A percentile compares a stretch with the other conserved stretches of the same genome.
Conservation (phyloP, 2,113 vertebrate species). For the Chlorodrepanis virens region DNA sequence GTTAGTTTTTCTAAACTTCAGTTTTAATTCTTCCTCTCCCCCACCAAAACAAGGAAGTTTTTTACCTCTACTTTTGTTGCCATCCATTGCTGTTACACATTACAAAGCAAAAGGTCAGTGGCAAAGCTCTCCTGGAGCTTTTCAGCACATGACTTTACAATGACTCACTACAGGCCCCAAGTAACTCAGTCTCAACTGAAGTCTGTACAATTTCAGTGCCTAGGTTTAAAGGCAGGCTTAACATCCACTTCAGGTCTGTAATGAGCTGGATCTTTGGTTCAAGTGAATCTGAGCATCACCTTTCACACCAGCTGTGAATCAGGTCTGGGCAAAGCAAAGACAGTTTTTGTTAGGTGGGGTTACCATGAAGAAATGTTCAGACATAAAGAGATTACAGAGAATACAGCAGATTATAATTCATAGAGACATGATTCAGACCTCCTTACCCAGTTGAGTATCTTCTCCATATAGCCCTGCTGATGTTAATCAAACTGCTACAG, state of each 20-base stretch:
- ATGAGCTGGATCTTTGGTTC: neutral
- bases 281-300: neutral
- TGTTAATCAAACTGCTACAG: neutral
- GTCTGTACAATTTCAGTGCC: neutral
- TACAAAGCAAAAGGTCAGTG: slow-evolving; percentile 25
- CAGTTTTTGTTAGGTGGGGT: neutral
- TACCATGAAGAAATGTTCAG: neutral
- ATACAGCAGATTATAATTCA: neutral
- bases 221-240: slow-evolving; percentile 25
- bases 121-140: neutral
- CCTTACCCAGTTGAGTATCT: neutral
- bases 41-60: neutral
- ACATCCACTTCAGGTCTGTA: neutral
- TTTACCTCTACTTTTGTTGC: slow-evolving; percentile 55
- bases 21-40: neutral
- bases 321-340: neutral
- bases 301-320: neutral
- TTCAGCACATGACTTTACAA: slow-evolving; percentile 58
- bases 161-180: slow-evolving; percentile 25
- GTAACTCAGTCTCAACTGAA: slow-evolving; percentile 28
- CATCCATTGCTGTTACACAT: slow-evolving; percentile 3
- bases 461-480: neutral
- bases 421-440: neutral
- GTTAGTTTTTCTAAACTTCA: neutral
- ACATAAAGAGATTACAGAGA: neutral